These are phyloP conservation scores for Corapipo altera DNA, from an alignment of 2,113 vertebrate genomes.

Conservation along the genomic window DNA sequence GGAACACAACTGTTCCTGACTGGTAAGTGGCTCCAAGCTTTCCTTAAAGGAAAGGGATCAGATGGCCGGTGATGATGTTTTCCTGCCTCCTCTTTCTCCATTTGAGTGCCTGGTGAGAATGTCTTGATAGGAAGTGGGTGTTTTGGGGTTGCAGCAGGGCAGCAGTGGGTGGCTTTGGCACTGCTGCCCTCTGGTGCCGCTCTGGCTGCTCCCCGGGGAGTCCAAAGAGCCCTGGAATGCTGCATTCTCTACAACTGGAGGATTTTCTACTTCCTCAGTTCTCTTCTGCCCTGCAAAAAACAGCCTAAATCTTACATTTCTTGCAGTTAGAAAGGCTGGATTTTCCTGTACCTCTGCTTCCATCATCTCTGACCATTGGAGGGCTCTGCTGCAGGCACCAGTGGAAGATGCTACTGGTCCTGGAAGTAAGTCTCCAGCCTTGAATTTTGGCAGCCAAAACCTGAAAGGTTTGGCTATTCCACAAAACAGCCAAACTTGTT, in stretches of 20 bases:
- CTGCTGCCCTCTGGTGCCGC: constrained; percentile 47
- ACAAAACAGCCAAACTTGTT: neutral
- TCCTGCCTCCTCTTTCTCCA: neutral
- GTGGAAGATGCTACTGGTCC: neutral
- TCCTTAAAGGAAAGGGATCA: neutral
- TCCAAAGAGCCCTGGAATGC: neutral
- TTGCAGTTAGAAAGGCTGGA: neutral
- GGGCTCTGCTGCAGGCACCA: neutral
- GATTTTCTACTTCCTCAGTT: neutral
- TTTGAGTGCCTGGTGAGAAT: neutral
- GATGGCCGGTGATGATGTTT: neutral
- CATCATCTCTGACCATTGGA: neutral
- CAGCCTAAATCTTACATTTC: neutral
- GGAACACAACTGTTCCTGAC: accelerated
- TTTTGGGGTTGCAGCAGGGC: neutral
- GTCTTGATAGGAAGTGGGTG: neutral
- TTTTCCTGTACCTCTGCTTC: neutral
- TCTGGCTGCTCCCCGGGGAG: accelerated
- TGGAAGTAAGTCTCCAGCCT: neutral
- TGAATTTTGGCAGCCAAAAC: neutral
- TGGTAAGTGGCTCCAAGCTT: neutral
- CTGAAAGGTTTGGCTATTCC: neutral
- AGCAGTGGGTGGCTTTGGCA: neutral
- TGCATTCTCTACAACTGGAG: neutral
- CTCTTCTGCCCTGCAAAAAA: neutral